These are phyloP conservation scores for Macrobrachium rosenbergii DNA, from an alignment of 1,140 invertebrate species.

Conservation along the genomic window DNA sequence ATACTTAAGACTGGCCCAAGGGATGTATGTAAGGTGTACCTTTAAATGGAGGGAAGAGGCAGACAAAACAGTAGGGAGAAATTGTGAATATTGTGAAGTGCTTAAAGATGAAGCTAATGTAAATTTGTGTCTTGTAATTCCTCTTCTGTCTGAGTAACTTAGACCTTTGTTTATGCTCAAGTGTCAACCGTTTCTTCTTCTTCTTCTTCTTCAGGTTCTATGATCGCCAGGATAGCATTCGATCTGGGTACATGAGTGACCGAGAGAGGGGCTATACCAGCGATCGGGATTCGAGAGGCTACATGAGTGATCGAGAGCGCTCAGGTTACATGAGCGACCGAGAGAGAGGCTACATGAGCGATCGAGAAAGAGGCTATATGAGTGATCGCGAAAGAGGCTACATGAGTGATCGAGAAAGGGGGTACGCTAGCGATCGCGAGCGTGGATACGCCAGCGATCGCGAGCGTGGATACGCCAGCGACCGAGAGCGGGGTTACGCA, in stretches of 20 bases:
- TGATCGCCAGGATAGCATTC: conserved; percentile 85
- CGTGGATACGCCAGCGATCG: conserved; percentile 83
- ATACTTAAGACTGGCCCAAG: no score
- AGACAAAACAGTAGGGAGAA: no score
- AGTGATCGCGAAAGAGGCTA: conserved; percentile 76
- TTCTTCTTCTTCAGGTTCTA: conserved; percentile 61
- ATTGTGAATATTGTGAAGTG: no score
- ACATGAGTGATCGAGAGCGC: conserved; percentile 69
- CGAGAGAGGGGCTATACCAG: conserved; percentile 83
- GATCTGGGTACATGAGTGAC: conserved; percentile 91
- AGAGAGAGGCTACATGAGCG: conserved; percentile 81
- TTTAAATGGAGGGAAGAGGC: no score
- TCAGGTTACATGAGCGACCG: conserved; percentile 92
- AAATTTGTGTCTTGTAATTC: conserved; percentile 67
- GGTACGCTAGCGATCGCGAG: conserved; percentile 90
- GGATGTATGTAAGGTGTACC: no score
- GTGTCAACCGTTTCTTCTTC: conserved; percentile 72
- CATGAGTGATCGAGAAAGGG: conserved; percentile 76
- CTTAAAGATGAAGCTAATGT: no score
- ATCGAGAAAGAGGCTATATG: conserved; percentile 62
- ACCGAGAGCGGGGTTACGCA: conserved; percentile 85
- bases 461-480: conserved; percentile 82
- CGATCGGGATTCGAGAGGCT: conserved; percentile 68
- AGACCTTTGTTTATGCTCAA: conserved; percentile 68
- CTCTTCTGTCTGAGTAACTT: no score